Base-by-base conservation (phyloP, 2,888 invertebrate species). In the Drosophila rellima region DNA sequence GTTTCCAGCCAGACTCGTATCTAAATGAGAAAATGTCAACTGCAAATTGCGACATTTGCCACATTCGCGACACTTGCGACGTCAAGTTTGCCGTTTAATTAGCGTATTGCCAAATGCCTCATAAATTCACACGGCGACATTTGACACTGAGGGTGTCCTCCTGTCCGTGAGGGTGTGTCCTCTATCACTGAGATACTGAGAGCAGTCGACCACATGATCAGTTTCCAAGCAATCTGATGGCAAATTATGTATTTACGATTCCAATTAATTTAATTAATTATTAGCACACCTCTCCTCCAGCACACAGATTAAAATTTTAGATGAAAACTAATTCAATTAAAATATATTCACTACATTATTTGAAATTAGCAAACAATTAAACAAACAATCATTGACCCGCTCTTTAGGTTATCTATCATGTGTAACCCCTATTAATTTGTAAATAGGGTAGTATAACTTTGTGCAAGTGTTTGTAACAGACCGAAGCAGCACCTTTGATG, bases 61-160 rank as follows among this genome's bases (percentile, higher is more conserved):
- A 37, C 15, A 76, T 75, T 62, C 82, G 69, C 75, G 63, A 64
- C 63, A 71, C 39, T 63, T 59, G 48, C 48, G 50, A 37, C 35
- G 61, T 54, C 68, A 74, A 73, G 76, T 89, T 87, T 84, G 79
- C 67, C 70, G 60, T 87, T 79, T 79, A 88, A 85, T 89, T 84
- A 84, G 85, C 82, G 60, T 50, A 68, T 52, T 79, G 82, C 70
- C 73, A 88, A 85, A 79, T 79, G 59, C 76, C 76, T 68, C 70
- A 59, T 71, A 84, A 75, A 74, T 72, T 66, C 68, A 57, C 31
- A 52, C 33, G 39, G 50, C 44, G 60, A 67, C 67, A 55, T 67
- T 74, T 69, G 54, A 57, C 48, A 57, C 48, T 47, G 56, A 59
- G 80, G 68, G 70, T 71, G 47, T 70, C 68, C 66, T 85, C 65